Percentiles rank a stretch among this genome's conserved stretches.
Conservation (phyloP, 2,797 vertebrate species). For the Sparus aurata region DNA sequence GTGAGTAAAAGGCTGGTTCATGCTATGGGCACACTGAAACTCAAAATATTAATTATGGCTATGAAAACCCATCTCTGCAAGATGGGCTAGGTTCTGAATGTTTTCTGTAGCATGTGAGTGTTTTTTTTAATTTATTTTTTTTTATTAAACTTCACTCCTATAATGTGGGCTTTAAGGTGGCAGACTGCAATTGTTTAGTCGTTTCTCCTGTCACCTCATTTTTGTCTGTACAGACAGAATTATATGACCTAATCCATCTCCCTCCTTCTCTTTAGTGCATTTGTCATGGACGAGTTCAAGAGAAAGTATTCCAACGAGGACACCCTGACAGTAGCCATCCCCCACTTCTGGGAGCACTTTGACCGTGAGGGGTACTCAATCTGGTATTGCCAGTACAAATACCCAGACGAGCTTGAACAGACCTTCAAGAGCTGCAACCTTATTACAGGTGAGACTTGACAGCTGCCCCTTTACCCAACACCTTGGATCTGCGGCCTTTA, state of each 20-base stretch:
- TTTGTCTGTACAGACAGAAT: background rate
- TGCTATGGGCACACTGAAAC: conserved; percentile 72
- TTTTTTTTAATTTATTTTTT: background rate
- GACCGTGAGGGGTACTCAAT: conserved; percentile 93
- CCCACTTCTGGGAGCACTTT: conserved; percentile 94
- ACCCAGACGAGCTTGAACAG: conserved; percentile 89
- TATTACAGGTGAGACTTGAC: conserved; percentile 87
- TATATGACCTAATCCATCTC: background rate
- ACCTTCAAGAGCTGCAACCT: conserved; percentile 97
- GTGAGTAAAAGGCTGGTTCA: conserved; percentile 82
- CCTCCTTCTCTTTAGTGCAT: conserved; percentile 78
- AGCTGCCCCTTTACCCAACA: background rate
- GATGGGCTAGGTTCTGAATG: background rate
- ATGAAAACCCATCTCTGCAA: background rate
- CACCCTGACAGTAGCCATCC: conserved; percentile 90
- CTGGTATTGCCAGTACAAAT: conserved; percentile 93
- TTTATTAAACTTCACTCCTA: background rate
- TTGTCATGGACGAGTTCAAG: conserved; percentile 95
- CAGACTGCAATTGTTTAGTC: too few relatives aligned
- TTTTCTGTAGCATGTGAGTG: background rate
- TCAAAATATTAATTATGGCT: background rate
- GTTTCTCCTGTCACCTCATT: background rate
- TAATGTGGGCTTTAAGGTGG: background rate
- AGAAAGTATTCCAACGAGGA: conserved; percentile 97
- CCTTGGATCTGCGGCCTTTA: background rate